These are phyloP conservation scores for Takifugu flavidus DNA, from an alignment of 2,113 vertebrate genomes.

Conservation along the genomic window DNA sequence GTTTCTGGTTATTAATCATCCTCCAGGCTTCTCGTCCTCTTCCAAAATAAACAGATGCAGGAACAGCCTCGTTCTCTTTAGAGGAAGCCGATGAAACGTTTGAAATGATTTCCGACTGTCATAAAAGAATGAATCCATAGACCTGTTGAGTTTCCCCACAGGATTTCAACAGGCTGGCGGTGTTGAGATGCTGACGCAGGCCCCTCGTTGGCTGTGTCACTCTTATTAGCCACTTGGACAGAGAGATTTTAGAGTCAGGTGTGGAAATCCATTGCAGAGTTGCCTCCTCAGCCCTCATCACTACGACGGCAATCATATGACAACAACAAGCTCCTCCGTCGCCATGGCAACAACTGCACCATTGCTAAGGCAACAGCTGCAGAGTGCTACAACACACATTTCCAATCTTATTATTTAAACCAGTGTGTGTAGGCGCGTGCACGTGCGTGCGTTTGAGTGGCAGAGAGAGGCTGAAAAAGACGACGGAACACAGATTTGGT, in stretches of 20 bases:
- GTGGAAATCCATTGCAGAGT: constrained; percentile 30
- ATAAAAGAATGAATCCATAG: not conserved
- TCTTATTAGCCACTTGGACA: not conserved
- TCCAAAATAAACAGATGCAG: not conserved
- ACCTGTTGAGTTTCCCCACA: not conserved
- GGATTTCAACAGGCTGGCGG: not conserved
- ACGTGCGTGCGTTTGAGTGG: not conserved
- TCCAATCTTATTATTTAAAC: constrained; percentile 17
- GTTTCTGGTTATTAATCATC: constrained; percentile 10
- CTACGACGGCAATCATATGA: constrained; percentile 57
- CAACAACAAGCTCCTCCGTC: constrained; percentile 71
- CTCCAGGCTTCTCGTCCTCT: constrained; percentile 8
- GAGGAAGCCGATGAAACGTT: not conserved
- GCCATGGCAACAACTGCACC: constrained; percentile 80
- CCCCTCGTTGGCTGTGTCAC: not conserved
- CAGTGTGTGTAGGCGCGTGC: constrained; percentile 3
- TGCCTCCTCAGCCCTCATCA: constrained; percentile 27
- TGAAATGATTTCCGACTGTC: not conserved
- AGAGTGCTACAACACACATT: constrained; percentile 70
- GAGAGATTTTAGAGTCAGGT: constrained; percentile 8
- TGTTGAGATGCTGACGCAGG: no score
- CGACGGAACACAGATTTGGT: constrained; percentile 4
- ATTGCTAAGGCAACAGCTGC: constrained; percentile 79
- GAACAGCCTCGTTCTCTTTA: constrained; percentile 1
- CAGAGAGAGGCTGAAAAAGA: not conserved